Evolutionary conservation across 2,113 vertebrate species (phyloP), one percentile per base, ranked within the genome.

Genomic region (Zosterops japonicus): DNA sequence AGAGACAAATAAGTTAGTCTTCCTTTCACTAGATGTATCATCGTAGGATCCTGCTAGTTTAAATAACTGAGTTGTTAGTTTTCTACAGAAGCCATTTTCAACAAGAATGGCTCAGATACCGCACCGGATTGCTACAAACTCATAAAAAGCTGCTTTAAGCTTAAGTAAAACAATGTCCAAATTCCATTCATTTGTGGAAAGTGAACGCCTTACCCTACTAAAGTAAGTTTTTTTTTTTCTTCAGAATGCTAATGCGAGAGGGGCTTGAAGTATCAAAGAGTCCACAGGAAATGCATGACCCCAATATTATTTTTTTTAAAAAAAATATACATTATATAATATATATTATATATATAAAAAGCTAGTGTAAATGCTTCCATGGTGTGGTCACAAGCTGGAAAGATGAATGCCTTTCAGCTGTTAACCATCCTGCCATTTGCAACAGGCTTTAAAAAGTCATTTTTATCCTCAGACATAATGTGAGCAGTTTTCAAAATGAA

Each of bases 381-480:
- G 97, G 96, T 97, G 95, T 97, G 97, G 96, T 97, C 97, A 97
- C 95, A 97, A 97, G 98, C 97, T 97, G 95, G 97, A 98, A 98
- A 98, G 98, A 97, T 96, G 97, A 97, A 96, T 91, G 95, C 96
- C 85, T 97, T 97, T 99, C 98, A 99, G 98, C 98, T 99, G 97
- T 99, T 98, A 97, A 99, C 97, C 98, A 99, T 98, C 97, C 99
- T 99, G 97, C 98, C 97, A 94, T 98, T 98, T 97, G 98, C 97
- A 96, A 98, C 96, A 82, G 98, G 98, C 94, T 98, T 97, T 89
- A 98, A 97, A 88, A 98, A 92, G 90, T 98, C 98, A 47, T 87
- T 98, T 96, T 98, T 98, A 96, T 98, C 98, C 96, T 98, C 95
- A 97, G 97, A 91, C 97, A 98, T 90, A 96, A 97, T 96, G 27